Conservation (phyloP, 2,888 invertebrate species). For the Sericinus montela region DNA sequence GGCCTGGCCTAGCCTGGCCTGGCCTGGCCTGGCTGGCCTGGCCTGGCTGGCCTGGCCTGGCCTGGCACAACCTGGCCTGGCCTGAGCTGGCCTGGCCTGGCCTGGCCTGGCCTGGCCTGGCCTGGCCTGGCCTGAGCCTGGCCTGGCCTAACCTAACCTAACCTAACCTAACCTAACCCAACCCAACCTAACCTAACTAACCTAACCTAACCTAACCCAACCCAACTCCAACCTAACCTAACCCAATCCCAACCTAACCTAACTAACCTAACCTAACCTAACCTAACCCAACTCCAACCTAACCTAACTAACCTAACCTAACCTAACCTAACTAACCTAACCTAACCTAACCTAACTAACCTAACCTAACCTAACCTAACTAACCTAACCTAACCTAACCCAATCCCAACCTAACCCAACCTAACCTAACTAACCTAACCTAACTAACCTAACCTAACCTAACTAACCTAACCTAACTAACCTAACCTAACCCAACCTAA, state of each 20-base stretch:
- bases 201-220: neutral
- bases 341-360: neutral
- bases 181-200: conserved; percentile 6
- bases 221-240: too few species aligned
- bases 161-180: conserved; percentile 10
- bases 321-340: neutral
- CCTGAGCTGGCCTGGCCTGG: neutral
- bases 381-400: neutral
- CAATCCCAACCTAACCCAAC: conserved; percentile 10
- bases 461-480: conserved; percentile 14
- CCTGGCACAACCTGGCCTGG: neutral
- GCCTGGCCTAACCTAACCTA: neutral
- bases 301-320: neutral
- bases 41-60: too few species aligned
- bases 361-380: neutral
- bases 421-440: conserved; percentile 21
- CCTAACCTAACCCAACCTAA: conserved; percentile 14
- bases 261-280: too few species aligned
- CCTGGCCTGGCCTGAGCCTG: neutral
- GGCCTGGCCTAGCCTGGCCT: too few species aligned
- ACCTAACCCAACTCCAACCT: too few species aligned
- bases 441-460: too few species aligned
- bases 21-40: too few species aligned
- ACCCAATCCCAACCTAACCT: too few species aligned
- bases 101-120: neutral